These are phyloP conservation scores for Eunapius fragilis DNA, from an alignment of 37 sponge, comb jelly and placozoan species.

Conservation along the genomic window DNA sequence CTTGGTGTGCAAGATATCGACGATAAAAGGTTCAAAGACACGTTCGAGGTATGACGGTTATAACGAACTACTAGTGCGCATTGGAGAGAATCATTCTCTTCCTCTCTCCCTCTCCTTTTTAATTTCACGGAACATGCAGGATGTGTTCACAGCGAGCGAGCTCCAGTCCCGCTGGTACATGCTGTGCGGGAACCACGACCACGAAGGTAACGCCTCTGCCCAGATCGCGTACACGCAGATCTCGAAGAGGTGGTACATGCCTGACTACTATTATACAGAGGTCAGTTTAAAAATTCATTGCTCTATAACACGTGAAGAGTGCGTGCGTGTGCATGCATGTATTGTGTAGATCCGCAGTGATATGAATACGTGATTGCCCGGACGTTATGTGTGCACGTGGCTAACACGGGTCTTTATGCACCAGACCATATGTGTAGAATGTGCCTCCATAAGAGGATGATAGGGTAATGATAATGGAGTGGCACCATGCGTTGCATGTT, in stretches of 20 bases:
- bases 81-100: too few species aligned
- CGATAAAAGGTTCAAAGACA: constrained; percentile 73
- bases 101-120: neutral
- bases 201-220: constrained; percentile 91
- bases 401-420: too few species aligned
- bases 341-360: neutral
- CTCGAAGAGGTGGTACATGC: constrained; percentile 85
- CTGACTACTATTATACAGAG: constrained; percentile 79
- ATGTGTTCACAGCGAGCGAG: constrained; percentile 82
- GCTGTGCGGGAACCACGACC: constrained; percentile 89
- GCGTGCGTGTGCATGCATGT: neutral
- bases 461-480: too few species aligned
- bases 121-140: too few species aligned
- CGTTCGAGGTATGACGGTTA: constrained; percentile 65
- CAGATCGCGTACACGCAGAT: constrained; percentile 79
- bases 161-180: constrained; percentile 83
- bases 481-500: too few species aligned
- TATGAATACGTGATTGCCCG: too few species aligned
- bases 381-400: too few species aligned
- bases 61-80: too few species aligned
- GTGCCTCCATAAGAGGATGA: too few species aligned
- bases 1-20: constrained; percentile 71
- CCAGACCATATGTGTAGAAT: too few species aligned
- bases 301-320: neutral
- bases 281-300: too few species aligned